These are phyloP conservation scores for Lamprotornis superbus DNA, from an alignment of 2,113 vertebrate species.

Conservation along the genomic window DNA sequence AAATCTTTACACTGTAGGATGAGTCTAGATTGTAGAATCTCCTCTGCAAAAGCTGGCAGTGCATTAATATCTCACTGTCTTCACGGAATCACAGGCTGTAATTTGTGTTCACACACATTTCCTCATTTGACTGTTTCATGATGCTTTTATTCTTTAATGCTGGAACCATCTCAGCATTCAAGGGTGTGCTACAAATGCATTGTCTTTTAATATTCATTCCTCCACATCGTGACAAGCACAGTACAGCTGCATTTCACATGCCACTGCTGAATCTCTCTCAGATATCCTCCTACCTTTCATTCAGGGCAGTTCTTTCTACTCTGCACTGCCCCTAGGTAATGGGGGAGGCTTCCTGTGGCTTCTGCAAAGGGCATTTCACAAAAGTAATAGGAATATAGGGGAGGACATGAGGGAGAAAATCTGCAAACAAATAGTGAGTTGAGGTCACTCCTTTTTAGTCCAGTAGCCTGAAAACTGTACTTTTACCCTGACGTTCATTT, in stretches of 20 bases:
- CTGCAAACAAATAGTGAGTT: background rate
- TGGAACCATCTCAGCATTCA: background rate
- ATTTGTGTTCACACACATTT: background rate
- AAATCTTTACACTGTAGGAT: background rate
- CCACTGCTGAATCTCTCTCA: background rate
- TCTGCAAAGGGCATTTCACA: background rate
- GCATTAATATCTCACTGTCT: background rate
- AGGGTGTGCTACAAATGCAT: background rate
- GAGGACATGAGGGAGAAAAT: background rate
- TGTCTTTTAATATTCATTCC: background rate
- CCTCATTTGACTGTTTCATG: background rate
- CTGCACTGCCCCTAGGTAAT: background rate
- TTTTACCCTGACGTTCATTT: background rate
- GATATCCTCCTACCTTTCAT: background rate
- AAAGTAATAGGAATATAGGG: background rate
- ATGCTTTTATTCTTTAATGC: background rate
- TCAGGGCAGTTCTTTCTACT: background rate
- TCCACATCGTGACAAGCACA: fast-evolving
- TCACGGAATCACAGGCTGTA: background rate
- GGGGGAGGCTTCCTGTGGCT: background rate
- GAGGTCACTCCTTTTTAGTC: background rate
- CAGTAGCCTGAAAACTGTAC: background rate
- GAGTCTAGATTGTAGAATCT: background rate
- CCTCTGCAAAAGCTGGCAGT: background rate
- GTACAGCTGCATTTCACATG: background rate